Evolutionary conservation across 2,113 vertebrate genomes (phyloP).

Genomic region (Haliaeetus leucogaster): DNA sequence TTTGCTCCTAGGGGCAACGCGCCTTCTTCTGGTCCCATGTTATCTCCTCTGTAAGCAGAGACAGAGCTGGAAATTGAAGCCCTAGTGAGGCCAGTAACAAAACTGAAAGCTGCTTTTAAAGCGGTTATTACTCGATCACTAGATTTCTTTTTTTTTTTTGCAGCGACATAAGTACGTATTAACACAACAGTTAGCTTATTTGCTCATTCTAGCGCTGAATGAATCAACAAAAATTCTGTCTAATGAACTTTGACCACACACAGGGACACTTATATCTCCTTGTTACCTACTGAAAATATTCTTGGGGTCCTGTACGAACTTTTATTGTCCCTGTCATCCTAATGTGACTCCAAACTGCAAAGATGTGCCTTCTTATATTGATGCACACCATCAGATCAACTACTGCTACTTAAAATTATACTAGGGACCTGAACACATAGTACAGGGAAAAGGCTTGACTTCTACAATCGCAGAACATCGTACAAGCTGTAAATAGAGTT

Average conservation of each 20-base stretch:
- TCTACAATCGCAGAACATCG: background rate
- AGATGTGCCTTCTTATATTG: background rate
- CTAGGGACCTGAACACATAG: background rate
- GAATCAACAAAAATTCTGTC: background rate
- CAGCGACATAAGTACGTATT: rapidly evolving
- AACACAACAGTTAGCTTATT: background rate
- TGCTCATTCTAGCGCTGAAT: background rate
- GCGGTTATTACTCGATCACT: background rate
- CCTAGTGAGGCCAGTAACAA: background rate
- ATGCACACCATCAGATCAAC: background rate
- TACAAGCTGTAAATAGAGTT: background rate
- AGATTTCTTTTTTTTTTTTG: background rate
- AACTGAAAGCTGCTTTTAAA: background rate
- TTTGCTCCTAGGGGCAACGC: background rate
- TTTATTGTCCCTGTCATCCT: background rate
- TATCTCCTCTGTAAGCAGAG: background rate
- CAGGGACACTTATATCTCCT: background rate
- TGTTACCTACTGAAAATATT: background rate
- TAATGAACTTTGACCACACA: background rate
- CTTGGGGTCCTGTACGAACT: background rate
- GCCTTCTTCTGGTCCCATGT: background rate
- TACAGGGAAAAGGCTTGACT: background rate
- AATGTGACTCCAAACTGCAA: background rate
- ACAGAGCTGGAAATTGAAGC: background rate
- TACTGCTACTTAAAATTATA: background rate